Conservation (phyloP, 2,113 vertebrate species). For the Dromiciops gliroides region DNA sequence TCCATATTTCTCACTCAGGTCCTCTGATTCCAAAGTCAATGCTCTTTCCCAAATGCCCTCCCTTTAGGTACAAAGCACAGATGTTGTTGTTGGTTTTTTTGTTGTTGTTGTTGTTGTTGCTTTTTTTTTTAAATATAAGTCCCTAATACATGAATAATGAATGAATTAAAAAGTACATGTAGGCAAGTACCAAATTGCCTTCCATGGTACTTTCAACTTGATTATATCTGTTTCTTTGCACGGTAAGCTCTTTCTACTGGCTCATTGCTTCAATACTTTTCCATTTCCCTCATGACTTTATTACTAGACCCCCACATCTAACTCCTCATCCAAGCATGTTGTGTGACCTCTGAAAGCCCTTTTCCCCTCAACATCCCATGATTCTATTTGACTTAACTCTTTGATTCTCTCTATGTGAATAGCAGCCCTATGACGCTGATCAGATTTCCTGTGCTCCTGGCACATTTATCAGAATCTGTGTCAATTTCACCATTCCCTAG, state of each 20-base stretch:
- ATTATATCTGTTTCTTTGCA: not conserved
- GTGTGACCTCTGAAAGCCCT: slow-evolving; percentile 19
- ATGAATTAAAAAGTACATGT: not conserved
- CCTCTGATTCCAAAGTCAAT: not conserved
- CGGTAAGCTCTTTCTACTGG: not conserved
- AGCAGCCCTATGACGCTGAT: slow-evolving; percentile 16
- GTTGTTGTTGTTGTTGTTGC: no score
- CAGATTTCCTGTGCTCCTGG: not conserved
- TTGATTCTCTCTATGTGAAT: not conserved
- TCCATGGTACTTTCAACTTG: not conserved
- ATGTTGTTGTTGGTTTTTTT: no score
- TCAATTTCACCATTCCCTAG: slow-evolving; percentile 23
- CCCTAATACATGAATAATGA: not conserved
- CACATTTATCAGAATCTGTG: slow-evolving; percentile 36
- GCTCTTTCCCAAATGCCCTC: not conserved
- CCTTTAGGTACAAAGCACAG: not conserved
- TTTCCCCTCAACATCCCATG: slow-evolving; percentile 13
- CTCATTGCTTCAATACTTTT: not conserved
- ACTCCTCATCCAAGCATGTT: not conserved
- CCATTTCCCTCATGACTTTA: not conserved
- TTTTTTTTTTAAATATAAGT: not conserved
- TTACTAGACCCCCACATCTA: not conserved
- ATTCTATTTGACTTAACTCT: slow-evolving; percentile 6
- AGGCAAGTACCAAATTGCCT: not conserved
- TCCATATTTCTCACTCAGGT: not conserved